These are phyloP conservation scores for Pseudanteris insignis DNA, from an alignment of 2,888 invertebrate genomes.

Conservation along the genomic window DNA sequence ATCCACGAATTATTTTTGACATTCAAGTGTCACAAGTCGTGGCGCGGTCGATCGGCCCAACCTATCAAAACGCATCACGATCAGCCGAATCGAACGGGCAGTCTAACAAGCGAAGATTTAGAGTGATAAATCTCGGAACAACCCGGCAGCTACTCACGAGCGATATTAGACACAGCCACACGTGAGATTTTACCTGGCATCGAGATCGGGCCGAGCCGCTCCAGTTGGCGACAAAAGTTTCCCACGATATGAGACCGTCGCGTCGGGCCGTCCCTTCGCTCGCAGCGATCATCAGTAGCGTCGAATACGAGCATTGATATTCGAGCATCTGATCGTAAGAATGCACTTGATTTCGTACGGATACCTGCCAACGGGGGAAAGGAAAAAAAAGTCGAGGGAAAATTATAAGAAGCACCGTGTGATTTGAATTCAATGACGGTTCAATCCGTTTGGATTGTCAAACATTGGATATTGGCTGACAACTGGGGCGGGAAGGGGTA, in stretches of 20 bases:
- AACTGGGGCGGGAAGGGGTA: no score
- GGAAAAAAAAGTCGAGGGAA: no score
- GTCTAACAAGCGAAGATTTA: slow-evolving; percentile 20
- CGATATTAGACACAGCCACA: slow-evolving; percentile 50
- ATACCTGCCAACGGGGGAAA: slow-evolving; percentile 12
- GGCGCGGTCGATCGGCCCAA: no score
- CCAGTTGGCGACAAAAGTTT: slow-evolving; percentile 64
- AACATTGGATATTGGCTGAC: no score
- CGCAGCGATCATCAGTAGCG: slow-evolving; percentile 21
- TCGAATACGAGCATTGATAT: slow-evolving; percentile 10
- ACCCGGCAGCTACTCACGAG: slow-evolving; percentile 50
- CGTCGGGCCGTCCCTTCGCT: slow-evolving; percentile 48
- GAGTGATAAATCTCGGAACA: slow-evolving; percentile 35
- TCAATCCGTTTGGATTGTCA: slow-evolving; percentile 8
- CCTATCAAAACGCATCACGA: slow-evolving; percentile 3
- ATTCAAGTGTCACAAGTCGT: slow-evolving; percentile 10
- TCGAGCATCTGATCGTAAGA: slow-evolving; percentile 28
- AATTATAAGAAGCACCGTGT: no score
- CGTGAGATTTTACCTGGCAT: slow-evolving; percentile 60
- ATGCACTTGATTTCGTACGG: slow-evolving; percentile 21
- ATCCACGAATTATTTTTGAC: no score
- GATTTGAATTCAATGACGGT: slow-evolving; percentile 4
- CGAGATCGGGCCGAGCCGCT: slow-evolving; percentile 57
- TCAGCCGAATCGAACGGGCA: slow-evolving; percentile 2
- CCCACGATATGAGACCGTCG: slow-evolving; percentile 62